Conservation (phyloP, 2,888 invertebrate genomes). For the Andrena camellia region DNA sequence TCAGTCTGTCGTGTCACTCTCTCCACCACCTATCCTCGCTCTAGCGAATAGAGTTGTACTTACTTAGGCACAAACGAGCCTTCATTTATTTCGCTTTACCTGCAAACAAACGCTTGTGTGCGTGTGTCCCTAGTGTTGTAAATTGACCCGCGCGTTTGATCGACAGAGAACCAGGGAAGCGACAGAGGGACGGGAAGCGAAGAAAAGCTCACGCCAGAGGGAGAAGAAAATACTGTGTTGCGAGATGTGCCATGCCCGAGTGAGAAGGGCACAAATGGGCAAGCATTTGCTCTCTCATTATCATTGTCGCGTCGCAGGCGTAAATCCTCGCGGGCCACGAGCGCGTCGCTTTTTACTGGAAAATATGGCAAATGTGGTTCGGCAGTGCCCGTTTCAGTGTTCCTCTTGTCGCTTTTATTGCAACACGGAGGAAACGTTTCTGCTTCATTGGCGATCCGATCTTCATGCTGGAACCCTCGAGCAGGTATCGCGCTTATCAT, state of each 20-base stretch:
- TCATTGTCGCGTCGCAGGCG: conserved; percentile 90
- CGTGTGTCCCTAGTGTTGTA: neutral
- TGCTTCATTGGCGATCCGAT: conserved; percentile 91
- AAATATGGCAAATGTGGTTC: conserved; percentile 92
- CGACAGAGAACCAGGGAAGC: conserved; percentile 56
- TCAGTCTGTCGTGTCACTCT: too few relatives aligned
- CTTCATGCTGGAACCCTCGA: conserved; percentile 87
- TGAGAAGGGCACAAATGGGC: conserved; percentile 90
- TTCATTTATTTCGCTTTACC: neutral
- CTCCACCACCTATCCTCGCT: too few relatives aligned
- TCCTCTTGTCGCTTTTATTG: conserved; percentile 94
- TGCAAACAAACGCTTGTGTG: neutral
- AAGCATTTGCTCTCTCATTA: conserved; percentile 95
- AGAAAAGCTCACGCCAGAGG: conserved; percentile 86
- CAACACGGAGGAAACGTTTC: conserved; percentile 90
- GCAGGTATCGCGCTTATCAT: conserved; percentile 76
- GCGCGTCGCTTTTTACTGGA: conserved; percentile 89
- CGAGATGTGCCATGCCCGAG: conserved; percentile 90
- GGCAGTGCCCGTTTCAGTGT: conserved; percentile 95
- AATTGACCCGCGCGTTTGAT: conserved; percentile 8
- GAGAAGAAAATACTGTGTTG: conserved; percentile 88
- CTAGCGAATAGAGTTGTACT: neutral
- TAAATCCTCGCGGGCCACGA: conserved; percentile 87
- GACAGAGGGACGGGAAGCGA: conserved; percentile 40
- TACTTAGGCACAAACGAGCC: neutral